A percentile compares a stretch with the other conserved stretches of the same genome.
Conservation (phyloP, 2,888 invertebrate genomes). For the Allolobophora icterica region DNA sequence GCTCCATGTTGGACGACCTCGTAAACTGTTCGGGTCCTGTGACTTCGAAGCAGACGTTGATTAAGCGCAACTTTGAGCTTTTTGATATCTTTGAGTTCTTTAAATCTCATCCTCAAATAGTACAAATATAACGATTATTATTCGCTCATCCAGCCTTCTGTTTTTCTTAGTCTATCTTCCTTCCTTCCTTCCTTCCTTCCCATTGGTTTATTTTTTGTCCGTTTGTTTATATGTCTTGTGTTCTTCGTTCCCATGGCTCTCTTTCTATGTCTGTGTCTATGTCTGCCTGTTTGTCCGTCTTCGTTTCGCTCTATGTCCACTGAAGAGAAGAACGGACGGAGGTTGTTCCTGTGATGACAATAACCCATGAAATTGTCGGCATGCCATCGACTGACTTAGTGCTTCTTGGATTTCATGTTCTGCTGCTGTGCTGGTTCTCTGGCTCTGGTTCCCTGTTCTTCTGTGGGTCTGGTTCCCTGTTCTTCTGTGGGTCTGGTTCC, state of each 20-base stretch:
- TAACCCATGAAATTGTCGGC: background rate
- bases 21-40: too few relatives aligned
- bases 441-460: too few relatives aligned
- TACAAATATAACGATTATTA: background rate
- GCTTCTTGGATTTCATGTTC: background rate
- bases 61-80: too few relatives aligned
- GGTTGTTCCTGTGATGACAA: background rate
- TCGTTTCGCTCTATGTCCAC: background rate
- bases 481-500: background rate
- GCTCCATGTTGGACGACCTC: too few relatives aligned
- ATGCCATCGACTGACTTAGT: background rate
- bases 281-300: background rate
- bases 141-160: background rate
- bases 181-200: background rate
- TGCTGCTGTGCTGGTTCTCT: background rate
- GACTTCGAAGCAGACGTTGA: too few relatives aligned
- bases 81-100: too few relatives aligned
- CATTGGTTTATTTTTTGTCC: background rate
- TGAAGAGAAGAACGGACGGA: background rate
- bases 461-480: background rate
- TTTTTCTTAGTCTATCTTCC: background rate
- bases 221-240: background rate
- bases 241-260: background rate
- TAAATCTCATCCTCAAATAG: background rate
- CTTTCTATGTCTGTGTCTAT: background rate